phyloP scores from a whole-genome alignment of 2,113 vertebrate genomes.

The Coptodon bakossiorum region DNA sequence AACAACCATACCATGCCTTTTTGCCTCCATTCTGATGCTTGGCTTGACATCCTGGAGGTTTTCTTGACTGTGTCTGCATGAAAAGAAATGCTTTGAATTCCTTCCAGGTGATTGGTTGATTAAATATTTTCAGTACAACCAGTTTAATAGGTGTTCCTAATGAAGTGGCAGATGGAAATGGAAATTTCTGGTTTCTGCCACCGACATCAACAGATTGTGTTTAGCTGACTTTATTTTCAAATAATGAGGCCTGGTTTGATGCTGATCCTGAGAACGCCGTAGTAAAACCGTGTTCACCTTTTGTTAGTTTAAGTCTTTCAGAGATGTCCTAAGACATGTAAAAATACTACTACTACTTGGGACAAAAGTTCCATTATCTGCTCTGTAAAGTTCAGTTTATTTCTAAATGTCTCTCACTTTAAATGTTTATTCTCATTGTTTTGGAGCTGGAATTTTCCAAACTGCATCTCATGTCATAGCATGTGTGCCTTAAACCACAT shows the following conservation, averaged over 20 bases:
- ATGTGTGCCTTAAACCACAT: neutral
- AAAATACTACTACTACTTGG: neutral
- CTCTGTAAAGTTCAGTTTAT: neutral
- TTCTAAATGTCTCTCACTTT: neutral
- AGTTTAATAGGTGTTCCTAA: neutral
- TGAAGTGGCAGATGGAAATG: neutral
- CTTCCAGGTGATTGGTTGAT: neutral
- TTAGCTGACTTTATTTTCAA: neutral
- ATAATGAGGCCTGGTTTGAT: neutral
- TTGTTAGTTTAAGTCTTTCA: neutral
- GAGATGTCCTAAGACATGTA: neutral
- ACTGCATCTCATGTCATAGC: fast-evolving
- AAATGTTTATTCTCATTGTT: neutral
- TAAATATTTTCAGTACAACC: neutral
- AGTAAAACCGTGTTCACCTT: neutral
- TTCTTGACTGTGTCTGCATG: neutral
- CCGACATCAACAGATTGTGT: neutral
- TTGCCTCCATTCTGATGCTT: neutral
- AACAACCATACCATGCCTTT: fast-evolving
- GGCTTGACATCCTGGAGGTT: fast-evolving
- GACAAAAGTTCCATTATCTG: neutral
- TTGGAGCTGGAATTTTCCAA: neutral
- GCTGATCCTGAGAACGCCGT: neutral
- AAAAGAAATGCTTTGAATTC: neutral
- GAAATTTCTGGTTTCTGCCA: neutral